Evolutionary conservation across 2,888 invertebrate species (phyloP).

Genomic region (Chloroclystis v-ata): DNA sequence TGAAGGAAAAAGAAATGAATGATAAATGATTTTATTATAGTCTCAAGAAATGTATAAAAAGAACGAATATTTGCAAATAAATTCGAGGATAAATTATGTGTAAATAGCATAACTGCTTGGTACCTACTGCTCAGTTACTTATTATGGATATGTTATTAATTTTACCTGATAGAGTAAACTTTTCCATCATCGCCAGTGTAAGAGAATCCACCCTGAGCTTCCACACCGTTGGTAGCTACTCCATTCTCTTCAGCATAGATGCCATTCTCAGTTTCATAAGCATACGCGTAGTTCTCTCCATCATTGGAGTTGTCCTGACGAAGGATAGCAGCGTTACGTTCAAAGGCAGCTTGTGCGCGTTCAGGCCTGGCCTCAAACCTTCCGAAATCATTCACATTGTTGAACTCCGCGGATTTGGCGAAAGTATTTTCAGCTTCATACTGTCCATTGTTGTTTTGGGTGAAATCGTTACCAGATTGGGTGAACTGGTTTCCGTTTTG

Average conservation of each 20-base stretch:
- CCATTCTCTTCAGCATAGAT: constrained; percentile 65
- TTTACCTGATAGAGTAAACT: constrained; percentile 65
- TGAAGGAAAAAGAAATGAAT: too few species aligned
- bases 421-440: constrained; percentile 9
- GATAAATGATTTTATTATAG: too few species aligned
- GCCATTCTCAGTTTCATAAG: constrained; percentile 68
- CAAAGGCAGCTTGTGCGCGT: constrained; percentile 56
- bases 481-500: constrained; percentile 4
- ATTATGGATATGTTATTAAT: too few species aligned
- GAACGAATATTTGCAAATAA: background rate
- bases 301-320: constrained; percentile 60
- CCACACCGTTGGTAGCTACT: constrained; percentile 63
- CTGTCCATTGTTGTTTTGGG: constrained; percentile 2
- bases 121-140: too few species aligned
- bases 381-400: constrained; percentile 27
- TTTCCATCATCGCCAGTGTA: constrained; percentile 70
- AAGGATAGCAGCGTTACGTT: constrained; percentile 63
- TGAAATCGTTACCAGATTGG: constrained; percentile 2
- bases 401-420: constrained; percentile 25
- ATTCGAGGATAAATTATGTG: too few species aligned
- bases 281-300: constrained; percentile 60
- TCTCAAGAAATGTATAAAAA: background rate
- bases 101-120: too few species aligned
- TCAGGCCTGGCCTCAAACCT: constrained; percentile 42
- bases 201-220: constrained; percentile 62